Base-by-base conservation (phyloP, 2,888 invertebrate species). In the Acleris literana region DNA sequence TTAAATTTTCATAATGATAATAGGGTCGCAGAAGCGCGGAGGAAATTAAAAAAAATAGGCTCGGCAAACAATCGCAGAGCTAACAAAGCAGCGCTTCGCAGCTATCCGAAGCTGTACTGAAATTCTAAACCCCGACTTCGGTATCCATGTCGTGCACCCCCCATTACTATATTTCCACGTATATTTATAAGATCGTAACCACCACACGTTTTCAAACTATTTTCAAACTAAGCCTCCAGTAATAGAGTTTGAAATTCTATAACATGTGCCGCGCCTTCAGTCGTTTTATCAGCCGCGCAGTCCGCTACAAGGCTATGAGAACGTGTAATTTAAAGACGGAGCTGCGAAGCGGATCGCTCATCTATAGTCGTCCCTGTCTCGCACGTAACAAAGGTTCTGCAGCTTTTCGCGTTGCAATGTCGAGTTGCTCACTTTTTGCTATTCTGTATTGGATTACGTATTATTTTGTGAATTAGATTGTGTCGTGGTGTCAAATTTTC, bases 41-140 rank as follows among this genome's bases (percentile, higher is more conserved):
- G 72, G 74, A 76, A 79, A 75, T 79, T 81, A 84, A 88, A 90
- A 90, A 90, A 90, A 84, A 83, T 85, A 75, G 79, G 73, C 80
- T 85, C 81, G 79, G 84, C 88, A 91, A 90, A 92, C 92, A 92
- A 92, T 91, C 83, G 86, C 73, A 83, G 81, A 81, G 82, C 86
- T 84, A 90, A 92, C 92, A 92, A 92, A 91, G 91, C 87, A 82
- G 84, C 87, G 89, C 88, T 86, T 87, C 90, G 89, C 80, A 84
- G 92, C 92, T 87, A 92, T 92, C 92, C 92, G 92, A 92, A 91
- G 92, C 91, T 90, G 81, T 84, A 92, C 92, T 92, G 92, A 92
- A 92, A 92, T 92, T 92, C 91, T 90, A 92, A 92, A 92, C 92
- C 92, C 88, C 81, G 89, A 86, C 86, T 86, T 84, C 81, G 92